A percentile compares a stretch with the other conserved stretches of the same genome.
These are phyloP conservation scores for Orthosia gracilis DNA, from an alignment of 2,888 invertebrate genomes.

Conservation along the genomic window DNA sequence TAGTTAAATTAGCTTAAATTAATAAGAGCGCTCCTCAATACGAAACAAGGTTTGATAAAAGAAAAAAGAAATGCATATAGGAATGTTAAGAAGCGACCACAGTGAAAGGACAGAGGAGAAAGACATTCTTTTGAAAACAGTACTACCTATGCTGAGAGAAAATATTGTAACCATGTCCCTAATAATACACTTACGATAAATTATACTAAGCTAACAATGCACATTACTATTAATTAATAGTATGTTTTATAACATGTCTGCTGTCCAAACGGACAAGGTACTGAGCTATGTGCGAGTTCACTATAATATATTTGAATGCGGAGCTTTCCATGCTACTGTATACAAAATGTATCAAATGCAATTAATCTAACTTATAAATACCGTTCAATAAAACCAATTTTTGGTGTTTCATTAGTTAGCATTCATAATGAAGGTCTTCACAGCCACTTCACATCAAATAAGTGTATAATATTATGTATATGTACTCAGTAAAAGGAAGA, in stretches of 20 bases:
- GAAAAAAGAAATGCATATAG: conserved; percentile 82
- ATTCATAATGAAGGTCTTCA: conserved; percentile 84
- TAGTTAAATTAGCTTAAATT: conserved; percentile 70
- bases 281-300: conserved; percentile 87
- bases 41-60: conserved; percentile 69
- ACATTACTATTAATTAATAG: conserved; percentile 84
- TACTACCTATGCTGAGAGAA: conserved; percentile 79
- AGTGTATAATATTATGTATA: conserved; percentile 74
- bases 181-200: conserved; percentile 89
- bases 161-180: conserved; percentile 83
- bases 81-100: conserved; percentile 87
- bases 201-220: conserved; percentile 89
- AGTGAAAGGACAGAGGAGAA: conserved; percentile 83
- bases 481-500: conserved; percentile 74
- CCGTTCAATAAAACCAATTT: conserved; percentile 82
- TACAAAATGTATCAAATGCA: conserved; percentile 79
- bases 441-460: conserved; percentile 86
- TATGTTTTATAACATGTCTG: conserved; percentile 83
- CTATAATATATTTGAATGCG: conserved; percentile 70
- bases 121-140: conserved; percentile 76
- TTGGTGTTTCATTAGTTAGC: conserved; percentile 81
- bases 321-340: conserved; percentile 77
- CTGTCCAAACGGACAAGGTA: conserved; percentile 85
- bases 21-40: conserved; percentile 72
- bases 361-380: conserved; percentile 83